phyloP scores from a whole-genome alignment of 1,140 invertebrate species.

The Parapsyche elsis region DNA sequence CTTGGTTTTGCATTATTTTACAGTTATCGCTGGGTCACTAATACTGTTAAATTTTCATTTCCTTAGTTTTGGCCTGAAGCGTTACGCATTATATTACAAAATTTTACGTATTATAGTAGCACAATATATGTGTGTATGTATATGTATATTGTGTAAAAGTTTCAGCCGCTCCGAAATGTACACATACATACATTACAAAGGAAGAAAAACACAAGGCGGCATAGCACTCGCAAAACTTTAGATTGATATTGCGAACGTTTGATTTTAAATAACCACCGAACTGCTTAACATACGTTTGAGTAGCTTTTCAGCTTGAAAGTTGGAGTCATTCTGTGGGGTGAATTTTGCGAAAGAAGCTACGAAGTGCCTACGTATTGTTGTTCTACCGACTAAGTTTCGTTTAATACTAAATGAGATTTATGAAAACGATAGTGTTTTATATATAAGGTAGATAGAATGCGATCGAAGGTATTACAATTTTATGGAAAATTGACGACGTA shows the following conservation, averaged over 20 bases:
- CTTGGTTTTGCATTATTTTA: not conserved
- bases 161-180: too few species aligned
- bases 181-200: too few species aligned
- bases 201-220: constrained; percentile 9
- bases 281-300: not conserved
- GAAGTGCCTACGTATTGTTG: not conserved
- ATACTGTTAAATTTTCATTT: not conserved
- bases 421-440: too few species aligned
- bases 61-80: not conserved
- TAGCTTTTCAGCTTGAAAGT: not conserved
- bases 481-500: too few species aligned
- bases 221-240: not conserved
- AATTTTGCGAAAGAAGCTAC: not conserved
- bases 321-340: not conserved
- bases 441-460: too few species aligned
- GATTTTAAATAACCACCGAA: not conserved
- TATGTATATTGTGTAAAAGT: not conserved
- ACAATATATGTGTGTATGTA: not conserved
- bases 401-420: too few species aligned
- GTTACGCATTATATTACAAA: not conserved
- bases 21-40: not conserved
- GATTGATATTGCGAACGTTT: constrained; percentile 13
- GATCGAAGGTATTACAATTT: too few species aligned
- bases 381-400: not conserved
- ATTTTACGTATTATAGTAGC: not conserved